Evolutionary conservation across 2,113 vertebrate genomes (phyloP).

Genomic region (Mola mola): DNA sequence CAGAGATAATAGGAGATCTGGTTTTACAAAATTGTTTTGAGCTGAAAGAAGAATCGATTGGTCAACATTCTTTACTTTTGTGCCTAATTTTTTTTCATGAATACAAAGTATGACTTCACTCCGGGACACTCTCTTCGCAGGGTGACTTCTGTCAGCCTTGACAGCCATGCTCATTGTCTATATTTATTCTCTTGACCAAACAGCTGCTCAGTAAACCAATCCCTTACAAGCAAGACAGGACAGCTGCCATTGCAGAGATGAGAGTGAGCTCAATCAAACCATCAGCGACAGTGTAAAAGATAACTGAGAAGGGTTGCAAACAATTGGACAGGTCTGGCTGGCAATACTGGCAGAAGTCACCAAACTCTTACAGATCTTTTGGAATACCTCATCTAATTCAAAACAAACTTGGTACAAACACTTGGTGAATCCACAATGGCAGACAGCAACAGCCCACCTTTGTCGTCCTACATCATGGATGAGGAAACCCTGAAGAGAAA

Average conservation of each 20-base stretch:
- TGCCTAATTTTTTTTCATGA: no score
- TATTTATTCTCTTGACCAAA: constrained; percentile 72
- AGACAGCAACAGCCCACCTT: constrained; percentile 61
- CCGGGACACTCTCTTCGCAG: no score
- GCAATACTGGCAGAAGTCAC: no score
- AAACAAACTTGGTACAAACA: neutral
- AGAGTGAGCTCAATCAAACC: constrained; percentile 12
- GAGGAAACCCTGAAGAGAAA: constrained; percentile 82
- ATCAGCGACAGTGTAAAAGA: neutral
- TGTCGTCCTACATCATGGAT: constrained; percentile 81
- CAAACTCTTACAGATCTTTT: neutral
- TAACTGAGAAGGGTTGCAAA: neutral
- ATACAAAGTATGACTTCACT: no score
- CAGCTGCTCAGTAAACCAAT: constrained; percentile 69
- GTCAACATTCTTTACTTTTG: no score
- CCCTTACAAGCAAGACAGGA: constrained; percentile 21
- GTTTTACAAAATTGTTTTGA: no score
- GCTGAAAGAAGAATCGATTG: no score
- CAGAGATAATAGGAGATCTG: no score
- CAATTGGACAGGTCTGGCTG: neutral
- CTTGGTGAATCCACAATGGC: constrained; percentile 74
- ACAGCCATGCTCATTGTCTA: constrained; percentile 72
- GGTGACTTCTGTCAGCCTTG: constrained; percentile 19
- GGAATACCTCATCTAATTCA: neutral
- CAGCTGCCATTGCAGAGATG: constrained; percentile 42